phyloP scores from a whole-genome alignment of 2,797 vertebrate species.

The Somateria mollissima region DNA sequence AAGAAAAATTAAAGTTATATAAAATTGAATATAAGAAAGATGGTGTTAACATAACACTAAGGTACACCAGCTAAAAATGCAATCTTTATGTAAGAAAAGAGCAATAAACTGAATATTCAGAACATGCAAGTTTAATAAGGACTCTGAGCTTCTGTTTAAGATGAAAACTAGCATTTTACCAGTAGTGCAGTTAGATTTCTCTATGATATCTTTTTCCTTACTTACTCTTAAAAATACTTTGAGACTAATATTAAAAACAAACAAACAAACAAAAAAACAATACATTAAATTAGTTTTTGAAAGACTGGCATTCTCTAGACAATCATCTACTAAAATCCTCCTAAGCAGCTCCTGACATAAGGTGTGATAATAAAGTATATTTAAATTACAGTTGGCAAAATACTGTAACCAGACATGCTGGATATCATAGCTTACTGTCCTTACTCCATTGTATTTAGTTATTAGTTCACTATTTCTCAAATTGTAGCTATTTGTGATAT shows the following conservation, averaged over 20 bases:
- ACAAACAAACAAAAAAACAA: neutral
- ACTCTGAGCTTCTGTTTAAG: neutral
- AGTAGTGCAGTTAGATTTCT: neutral
- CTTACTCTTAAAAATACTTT: neutral
- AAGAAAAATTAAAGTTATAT: slow-evolving; percentile 32
- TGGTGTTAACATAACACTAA: neutral
- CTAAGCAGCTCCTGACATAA: neutral
- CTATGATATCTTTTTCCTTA: neutral
- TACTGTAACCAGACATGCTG: neutral
- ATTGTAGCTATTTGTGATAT: neutral
- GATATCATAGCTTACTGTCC: neutral
- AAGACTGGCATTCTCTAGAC: neutral
- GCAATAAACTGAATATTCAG: neutral
- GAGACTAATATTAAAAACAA: neutral
- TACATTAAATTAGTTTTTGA: neutral
- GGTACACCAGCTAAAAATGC: neutral
- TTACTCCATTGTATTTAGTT: neutral
- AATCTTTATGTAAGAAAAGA: neutral
- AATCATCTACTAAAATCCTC: neutral
- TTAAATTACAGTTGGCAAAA: neutral
- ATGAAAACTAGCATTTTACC: neutral
- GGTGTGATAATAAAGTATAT: neutral
- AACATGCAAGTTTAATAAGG: neutral
- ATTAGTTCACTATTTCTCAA: neutral
- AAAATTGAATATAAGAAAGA: neutral